A percentile compares a stretch with the other conserved stretches of the same genome.
These are phyloP conservation scores for Heliocidaris erythrogramma DNA, from an alignment of 35 echinoderm and acorn worm genomes.

Conservation along the genomic window DNA sequence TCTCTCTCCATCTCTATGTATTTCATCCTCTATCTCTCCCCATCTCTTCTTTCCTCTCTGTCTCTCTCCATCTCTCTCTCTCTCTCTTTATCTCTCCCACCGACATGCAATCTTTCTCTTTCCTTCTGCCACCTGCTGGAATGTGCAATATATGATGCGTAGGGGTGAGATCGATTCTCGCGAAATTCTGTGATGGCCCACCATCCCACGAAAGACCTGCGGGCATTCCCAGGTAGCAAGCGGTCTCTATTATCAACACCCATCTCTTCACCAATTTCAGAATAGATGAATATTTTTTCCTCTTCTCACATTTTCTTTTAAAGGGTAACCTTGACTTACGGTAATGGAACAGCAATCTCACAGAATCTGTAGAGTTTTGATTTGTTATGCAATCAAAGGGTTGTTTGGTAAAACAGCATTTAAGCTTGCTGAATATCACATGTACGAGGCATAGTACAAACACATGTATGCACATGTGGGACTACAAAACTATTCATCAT, in stretches of 20 bases:
- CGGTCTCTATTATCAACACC: background rate
- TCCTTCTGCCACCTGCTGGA: background rate
- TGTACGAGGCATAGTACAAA: too few species aligned
- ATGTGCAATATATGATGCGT: constrained; percentile 10
- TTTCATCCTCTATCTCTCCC: background rate
- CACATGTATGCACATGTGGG: too few species aligned
- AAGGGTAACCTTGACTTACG: background rate
- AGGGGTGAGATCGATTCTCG: background rate
- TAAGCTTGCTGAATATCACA: too few species aligned
- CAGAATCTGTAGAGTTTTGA: too few species aligned
- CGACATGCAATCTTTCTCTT: background rate
- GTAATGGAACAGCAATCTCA: too few species aligned
- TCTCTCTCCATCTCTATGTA: too few species aligned
- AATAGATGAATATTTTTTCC: background rate
- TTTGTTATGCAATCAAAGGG: too few species aligned
- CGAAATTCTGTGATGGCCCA: background rate
- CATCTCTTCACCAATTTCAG: background rate
- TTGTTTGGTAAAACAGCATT: too few species aligned
- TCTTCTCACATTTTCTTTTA: background rate
- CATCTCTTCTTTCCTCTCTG: background rate
- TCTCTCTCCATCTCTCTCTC: background rate
- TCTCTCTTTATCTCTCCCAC: background rate
- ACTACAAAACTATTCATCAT: too few species aligned
- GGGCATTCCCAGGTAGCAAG: background rate
- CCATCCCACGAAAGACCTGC: background rate